Base-by-base conservation (phyloP, 2,888 invertebrate species). In the Portevinia maculata region DNA sequence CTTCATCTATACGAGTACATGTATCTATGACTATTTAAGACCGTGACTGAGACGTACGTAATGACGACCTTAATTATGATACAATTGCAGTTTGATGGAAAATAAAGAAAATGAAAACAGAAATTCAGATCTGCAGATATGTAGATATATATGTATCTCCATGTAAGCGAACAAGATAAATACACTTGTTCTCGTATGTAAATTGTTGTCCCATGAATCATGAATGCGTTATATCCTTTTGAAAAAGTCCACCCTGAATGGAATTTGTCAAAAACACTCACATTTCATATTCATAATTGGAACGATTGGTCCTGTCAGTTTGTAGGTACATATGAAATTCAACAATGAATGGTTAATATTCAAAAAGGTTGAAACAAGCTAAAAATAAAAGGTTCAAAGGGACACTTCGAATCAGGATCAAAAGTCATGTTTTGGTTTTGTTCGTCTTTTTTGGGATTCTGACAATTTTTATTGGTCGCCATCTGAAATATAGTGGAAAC, bases 231-330 rank as follows among this genome's bases (percentile, higher is more conserved):
- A 30, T 39, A 59, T 13, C 13, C 39, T 53, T 65, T 30, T 60
- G 59, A 52, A 60, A 30, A 55, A 55, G 59, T 50, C 15, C 21
- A 32, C 65, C 19, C 6, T 39, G 17, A 48, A 50, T 50, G 67
- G 34, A 55, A 55, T 46, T 50, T 55, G 46, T 41, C 59, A 50
- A 59, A 50, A 57, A 57, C 39, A 59, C 59, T 55, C 55, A 34
- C 50, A 70, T 70, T 59, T 70, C 52, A 60, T 60, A 60, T 70
- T 70, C 70, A 70, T 70, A 70, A 70, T 52, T 41, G 39, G 32
- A 15, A 30, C 52, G 59, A 52, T 70, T 70, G 59, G 59, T 70
- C 32, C 37, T 70, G 57, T 69, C 57, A 24, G 15, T 28, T 64
- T 19, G 50, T 21, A 50, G 24, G 28, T 32, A 19, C 28, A 48